A percentile compares a stretch with the other conserved stretches of the same genome.
Evolutionary conservation across 1,140 invertebrate genomes (phyloP).

Genomic region (Leptopilina clavipes): DNA sequence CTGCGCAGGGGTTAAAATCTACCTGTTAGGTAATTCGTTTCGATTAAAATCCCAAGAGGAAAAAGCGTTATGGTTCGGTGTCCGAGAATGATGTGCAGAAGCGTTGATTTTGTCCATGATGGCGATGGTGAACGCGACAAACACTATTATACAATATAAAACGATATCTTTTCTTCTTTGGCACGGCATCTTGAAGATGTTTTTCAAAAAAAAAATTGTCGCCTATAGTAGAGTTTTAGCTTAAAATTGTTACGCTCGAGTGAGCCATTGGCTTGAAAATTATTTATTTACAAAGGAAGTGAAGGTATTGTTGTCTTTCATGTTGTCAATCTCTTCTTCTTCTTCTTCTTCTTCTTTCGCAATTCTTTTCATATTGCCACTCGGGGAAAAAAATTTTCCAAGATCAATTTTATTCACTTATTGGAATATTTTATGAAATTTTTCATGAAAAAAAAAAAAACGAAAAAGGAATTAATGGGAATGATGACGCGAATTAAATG

Average conservation of each 20-base stretch:
- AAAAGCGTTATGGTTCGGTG: conserved; percentile 26
- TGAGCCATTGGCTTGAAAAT: background rate
- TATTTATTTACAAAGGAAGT: conserved; percentile 21
- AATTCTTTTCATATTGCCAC: background rate
- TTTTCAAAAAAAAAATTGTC: conserved; percentile 14
- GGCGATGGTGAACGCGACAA: background rate
- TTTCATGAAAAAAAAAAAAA: too few relatives aligned
- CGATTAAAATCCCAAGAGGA: conserved; percentile 43
- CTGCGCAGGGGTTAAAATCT: conserved; percentile 38
- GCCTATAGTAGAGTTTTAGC: background rate
- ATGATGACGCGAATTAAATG: conserved; percentile 41
- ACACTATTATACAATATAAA: background rate
- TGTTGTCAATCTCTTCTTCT: background rate
- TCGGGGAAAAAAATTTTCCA: background rate
- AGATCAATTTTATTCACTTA: conserved; percentile 7
- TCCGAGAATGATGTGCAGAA: conserved; percentile 17
- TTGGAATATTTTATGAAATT: too few relatives aligned
- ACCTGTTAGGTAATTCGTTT: conserved; percentile 50
- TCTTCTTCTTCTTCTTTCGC: background rate
- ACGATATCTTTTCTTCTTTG: background rate
- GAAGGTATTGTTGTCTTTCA: background rate
- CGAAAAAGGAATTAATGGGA: background rate
- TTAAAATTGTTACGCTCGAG: conserved; percentile 18
- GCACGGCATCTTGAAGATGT: background rate
- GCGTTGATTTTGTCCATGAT: background rate